Evolutionary conservation across 2,797 vertebrate species (phyloP), one percentile per base, ranked within the genome.

Genomic region (Loriculus beryllinus): DNA sequence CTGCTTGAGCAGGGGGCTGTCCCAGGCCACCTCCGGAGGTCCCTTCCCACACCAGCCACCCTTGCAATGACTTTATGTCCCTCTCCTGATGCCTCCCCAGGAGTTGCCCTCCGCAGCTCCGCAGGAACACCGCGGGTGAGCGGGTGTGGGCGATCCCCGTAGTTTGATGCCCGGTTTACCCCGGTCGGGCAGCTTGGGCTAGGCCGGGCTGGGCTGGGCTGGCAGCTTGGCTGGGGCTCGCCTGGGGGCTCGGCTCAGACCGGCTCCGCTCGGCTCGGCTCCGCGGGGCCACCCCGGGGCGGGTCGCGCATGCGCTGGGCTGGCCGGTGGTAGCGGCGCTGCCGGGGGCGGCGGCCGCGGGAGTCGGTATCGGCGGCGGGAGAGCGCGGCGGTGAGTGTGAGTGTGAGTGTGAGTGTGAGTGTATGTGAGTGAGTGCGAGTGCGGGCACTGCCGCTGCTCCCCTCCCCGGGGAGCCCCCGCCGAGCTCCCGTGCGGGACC

Each of bases 121-220:
- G 5, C 59, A 28, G 22, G 4, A 17, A 5, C 12, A 2, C 29
- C 2, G 14, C 7, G 2, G 9, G 2, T 25, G 70, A 20, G 18
- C 2, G 4, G 3, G 3, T 0, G 14, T 0, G 29, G 25, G n/a
- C 0, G 8, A 8, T 6, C 29, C 13, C 3, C 42, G 18, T 43
- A 19, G 18, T 43, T 20, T 20, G 42, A 20, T 18, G 18, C 42
- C 7, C 5, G 2, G 56, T 57, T 28, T 60, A 4, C 3, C 21
- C 22, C 5, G 18, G 16, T 20, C 9, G 10, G 48, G 1, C 25
- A 8, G 22, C 13, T 9, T 1, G 22, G 15, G 19, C 23, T 1
- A 4, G 17, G 22, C 4, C 4, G 7, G 15, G 81, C 26, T 1
- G 7, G 15, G 81, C 26, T 1, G 4, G 8, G 12, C 16, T 10